Evolutionary conservation across 2,113 vertebrate genomes (phyloP), one percentile per base, ranked within the genome.

Genomic region (Nothocercus julius): DNA sequence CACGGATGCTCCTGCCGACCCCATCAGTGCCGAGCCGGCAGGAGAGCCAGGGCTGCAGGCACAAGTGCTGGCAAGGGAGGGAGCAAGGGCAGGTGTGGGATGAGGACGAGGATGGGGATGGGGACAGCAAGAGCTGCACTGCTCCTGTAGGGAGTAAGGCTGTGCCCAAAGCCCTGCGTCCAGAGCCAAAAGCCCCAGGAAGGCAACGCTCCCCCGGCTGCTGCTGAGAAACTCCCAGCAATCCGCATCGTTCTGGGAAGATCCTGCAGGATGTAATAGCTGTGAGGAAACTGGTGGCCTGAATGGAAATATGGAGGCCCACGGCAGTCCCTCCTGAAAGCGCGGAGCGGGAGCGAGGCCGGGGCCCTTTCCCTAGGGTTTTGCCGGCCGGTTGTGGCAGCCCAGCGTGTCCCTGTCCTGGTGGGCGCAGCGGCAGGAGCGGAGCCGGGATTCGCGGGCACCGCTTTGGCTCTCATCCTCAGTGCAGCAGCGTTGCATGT

Each of bases 91-190:
- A 47, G 19, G 8, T 47, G 45, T n/a, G 59, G 24, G 51, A 27
- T 27, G 53, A 8, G 25, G 11, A 51, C 11, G 49, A 20, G 45
- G 45, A 47, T 20, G 45, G 19, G 18, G 18, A 47, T 20, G 45
- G 45, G 24, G 34, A 28, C 20, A 13, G 73, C 3, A 3, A 51
- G 53, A 19, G 73, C 4, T 68, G 63, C 9, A 64, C 73, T 2
- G 2, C 1, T 32, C 7, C 51, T 30, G 53, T 28, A 59, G 42
- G 24, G 45, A 54, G 27, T 11, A 13, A 5, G 51, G 45, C 45
- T 47, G 45, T 47, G 6, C 63, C 69, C 14, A 0, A 73, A 27
- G 0, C 0, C 12, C 61, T 78, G 47, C 2, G 0, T 16, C 20
- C 51, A 34, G 42, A 67, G 59, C 30, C 44, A 42, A 68, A 22